These are phyloP conservation scores for Enteromius afrohamiltoni DNA, from an alignment of 2,797 vertebrate species.

Conservation along the genomic window DNA sequence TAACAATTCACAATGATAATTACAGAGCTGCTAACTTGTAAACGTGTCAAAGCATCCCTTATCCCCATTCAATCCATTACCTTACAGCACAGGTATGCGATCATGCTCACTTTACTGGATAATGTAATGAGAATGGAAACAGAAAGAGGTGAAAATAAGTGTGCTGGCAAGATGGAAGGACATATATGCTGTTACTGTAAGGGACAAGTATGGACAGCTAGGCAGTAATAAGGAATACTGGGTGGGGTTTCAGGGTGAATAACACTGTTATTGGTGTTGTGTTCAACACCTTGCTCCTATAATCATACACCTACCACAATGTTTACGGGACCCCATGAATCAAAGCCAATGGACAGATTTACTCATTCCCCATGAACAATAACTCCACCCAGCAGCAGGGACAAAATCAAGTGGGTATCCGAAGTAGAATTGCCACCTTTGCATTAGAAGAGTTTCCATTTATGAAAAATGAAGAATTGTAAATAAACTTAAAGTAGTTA, in stretches of 20 bases:
- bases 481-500: too few relatives aligned
- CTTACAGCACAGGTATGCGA: slow-evolving; percentile 48
- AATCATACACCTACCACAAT: slow-evolving; percentile 71
- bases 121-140: slow-evolving; percentile 14
- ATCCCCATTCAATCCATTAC: slow-evolving; percentile 50
- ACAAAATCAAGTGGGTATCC: background rate
- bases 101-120: slow-evolving; percentile 22
- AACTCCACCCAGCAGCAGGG: slow-evolving; percentile 24
- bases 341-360: slow-evolving; percentile 72
- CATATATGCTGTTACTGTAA: slow-evolving; percentile 4
- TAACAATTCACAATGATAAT: slow-evolving; percentile 79
- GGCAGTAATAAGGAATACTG: slow-evolving; percentile 2
- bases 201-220: slow-evolving; percentile 33
- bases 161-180: background rate
- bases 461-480: background rate
- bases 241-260: slow-evolving; percentile 29
- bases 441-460: background rate
- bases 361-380: slow-evolving; percentile 47
- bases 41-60: slow-evolving; percentile 70
- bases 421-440: background rate
- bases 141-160: slow-evolving; percentile 4
- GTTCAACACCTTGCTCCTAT: slow-evolving; percentile 63
- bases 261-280: too few relatives aligned
- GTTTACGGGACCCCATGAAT: slow-evolving; percentile 75
- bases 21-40: slow-evolving; percentile 78